Evolutionary conservation across 1,140 invertebrate species (phyloP).

Genomic region (Drosophila kepulauana): DNA sequence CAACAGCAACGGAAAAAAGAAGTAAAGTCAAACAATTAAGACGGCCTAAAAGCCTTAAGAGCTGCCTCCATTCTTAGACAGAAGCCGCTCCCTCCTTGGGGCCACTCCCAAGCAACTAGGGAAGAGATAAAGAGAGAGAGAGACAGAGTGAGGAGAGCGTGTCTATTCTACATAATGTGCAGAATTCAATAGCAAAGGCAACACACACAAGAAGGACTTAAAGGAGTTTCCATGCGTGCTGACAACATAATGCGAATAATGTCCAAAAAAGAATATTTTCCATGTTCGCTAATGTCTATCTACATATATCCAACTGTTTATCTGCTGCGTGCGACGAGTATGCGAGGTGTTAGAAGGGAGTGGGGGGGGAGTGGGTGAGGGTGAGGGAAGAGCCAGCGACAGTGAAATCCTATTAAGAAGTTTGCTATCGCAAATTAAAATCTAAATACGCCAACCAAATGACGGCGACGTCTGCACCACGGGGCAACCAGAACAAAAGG

Average conservation of each 20-base stretch:
- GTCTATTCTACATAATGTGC: slow-evolving; percentile 27
- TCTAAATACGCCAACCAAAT: slow-evolving; percentile 81
- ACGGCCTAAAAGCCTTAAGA: slow-evolving; percentile 68
- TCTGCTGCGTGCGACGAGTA: slow-evolving; percentile 7
- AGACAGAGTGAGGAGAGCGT: neutral
- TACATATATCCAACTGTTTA: slow-evolving; percentile 10
- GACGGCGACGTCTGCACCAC: slow-evolving; percentile 69
- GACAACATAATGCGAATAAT: slow-evolving; percentile 71
- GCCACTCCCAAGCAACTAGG: slow-evolving; percentile 32
- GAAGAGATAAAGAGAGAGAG: neutral
- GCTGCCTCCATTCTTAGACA: slow-evolving; percentile 42
- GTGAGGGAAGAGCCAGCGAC: slow-evolving; percentile 46
- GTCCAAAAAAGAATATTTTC: slow-evolving; percentile 70
- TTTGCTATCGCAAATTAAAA: slow-evolving; percentile 83
- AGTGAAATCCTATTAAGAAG: slow-evolving; percentile 83
- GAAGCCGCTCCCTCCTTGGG: slow-evolving; percentile 33
- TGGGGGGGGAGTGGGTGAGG: neutral
- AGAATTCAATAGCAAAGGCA: slow-evolving; percentile 9
- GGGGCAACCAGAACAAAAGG: slow-evolving; percentile 55
- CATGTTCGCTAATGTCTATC: slow-evolving; percentile 61
- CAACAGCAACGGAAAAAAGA: slow-evolving; percentile 2
- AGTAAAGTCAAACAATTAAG: slow-evolving; percentile 71
- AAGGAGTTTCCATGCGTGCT: slow-evolving; percentile 57
- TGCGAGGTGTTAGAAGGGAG: slow-evolving; percentile 14
- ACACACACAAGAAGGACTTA: neutral